These are phyloP conservation scores for Octodonta nipae DNA, from an alignment of 2,888 invertebrate species.

Conservation along the genomic window DNA sequence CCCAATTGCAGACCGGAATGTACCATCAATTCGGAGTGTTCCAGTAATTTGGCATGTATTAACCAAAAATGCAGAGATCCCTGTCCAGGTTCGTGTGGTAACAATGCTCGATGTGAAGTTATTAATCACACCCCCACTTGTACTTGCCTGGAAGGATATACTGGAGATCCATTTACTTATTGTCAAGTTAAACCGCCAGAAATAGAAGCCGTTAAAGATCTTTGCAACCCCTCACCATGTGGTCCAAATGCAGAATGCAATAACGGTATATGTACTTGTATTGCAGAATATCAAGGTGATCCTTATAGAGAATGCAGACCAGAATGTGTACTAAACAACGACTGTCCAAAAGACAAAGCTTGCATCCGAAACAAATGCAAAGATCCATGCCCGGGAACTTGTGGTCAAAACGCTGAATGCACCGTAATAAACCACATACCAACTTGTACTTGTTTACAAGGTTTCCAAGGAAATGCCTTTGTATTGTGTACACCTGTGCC, in stretches of 20 bases:
- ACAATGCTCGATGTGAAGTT: slow-evolving; percentile 48
- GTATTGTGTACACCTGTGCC: slow-evolving; percentile 44
- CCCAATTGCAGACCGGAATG: slow-evolving; percentile 46
- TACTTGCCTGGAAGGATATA: slow-evolving; percentile 47
- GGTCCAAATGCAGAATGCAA: slow-evolving; percentile 58
- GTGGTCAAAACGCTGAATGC: slow-evolving; percentile 56
- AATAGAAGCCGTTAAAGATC: slow-evolving; percentile 36
- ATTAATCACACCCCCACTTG: slow-evolving; percentile 55
- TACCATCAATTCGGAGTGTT: slow-evolving; percentile 41
- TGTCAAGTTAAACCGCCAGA: slow-evolving; percentile 28
- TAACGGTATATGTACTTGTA: slow-evolving; percentile 54
- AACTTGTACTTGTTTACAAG: slow-evolving; percentile 44
- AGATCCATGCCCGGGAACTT: slow-evolving; percentile 61
- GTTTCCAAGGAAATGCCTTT: slow-evolving; percentile 59
- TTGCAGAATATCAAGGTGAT: slow-evolving; percentile 53
- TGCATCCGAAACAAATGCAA: slow-evolving; percentile 59
- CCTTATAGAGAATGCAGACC: slow-evolving; percentile 57
- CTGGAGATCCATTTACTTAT: slow-evolving; percentile 47
- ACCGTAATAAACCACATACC: slow-evolving; percentile 63
- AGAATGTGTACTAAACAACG: slow-evolving; percentile 55
- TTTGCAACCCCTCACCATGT: slow-evolving; percentile 58
- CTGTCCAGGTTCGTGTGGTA: slow-evolving; percentile 50
- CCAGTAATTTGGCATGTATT: slow-evolving; percentile 39
- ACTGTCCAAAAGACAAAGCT: slow-evolving; percentile 52
- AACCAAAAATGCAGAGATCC: slow-evolving; percentile 49